Evolutionary conservation across 2,797 vertebrate genomes (phyloP).

Genomic region (Orestias chungarensis): DNA sequence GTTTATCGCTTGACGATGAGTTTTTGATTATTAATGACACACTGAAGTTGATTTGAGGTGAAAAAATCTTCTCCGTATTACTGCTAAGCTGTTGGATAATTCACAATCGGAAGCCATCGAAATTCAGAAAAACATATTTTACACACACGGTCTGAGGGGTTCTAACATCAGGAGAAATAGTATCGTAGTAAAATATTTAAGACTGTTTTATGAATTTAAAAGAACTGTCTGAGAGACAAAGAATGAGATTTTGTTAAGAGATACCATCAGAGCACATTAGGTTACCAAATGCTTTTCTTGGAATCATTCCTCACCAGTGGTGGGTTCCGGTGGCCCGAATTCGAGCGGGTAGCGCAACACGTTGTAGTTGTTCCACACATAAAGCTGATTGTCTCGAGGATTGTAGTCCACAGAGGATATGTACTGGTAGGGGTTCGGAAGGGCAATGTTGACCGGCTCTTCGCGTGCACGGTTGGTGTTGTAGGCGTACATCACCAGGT

Average conservation of each 20-base stretch:
- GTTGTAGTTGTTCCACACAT: conserved; percentile 97
- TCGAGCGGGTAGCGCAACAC: conserved; percentile 89
- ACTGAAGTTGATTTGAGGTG: conserved; percentile 50
- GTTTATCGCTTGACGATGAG: conserved; percentile 49
- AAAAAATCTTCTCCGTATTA: conserved; percentile 39
- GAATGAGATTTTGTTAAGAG: background rate
- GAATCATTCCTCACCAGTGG: conserved; percentile 78
- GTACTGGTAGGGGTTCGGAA: conserved; percentile 95
- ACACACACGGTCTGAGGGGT: conserved; percentile 3
- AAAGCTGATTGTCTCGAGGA: conserved; percentile 94
- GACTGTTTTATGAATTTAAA: background rate
- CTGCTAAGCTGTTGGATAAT: conserved; percentile 2
- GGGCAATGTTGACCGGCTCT: conserved; percentile 84
- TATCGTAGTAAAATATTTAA: background rate
- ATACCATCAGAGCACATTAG: background rate
- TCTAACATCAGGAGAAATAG: background rate
- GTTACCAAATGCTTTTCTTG: background rate
- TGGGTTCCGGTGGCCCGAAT: conserved; percentile 89
- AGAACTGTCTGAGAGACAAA: background rate
- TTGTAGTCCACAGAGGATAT: conserved; percentile 95
- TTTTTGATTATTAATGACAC: conserved; percentile 59
- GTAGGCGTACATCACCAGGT: conserved; percentile 90
- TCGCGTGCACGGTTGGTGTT: conserved; percentile 89
- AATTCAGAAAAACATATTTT: conserved; percentile 32
- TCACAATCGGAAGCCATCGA: conserved; percentile 28